phyloP scores from a whole-genome alignment of 2,888 invertebrate species.

The Buathra laborator region DNA sequence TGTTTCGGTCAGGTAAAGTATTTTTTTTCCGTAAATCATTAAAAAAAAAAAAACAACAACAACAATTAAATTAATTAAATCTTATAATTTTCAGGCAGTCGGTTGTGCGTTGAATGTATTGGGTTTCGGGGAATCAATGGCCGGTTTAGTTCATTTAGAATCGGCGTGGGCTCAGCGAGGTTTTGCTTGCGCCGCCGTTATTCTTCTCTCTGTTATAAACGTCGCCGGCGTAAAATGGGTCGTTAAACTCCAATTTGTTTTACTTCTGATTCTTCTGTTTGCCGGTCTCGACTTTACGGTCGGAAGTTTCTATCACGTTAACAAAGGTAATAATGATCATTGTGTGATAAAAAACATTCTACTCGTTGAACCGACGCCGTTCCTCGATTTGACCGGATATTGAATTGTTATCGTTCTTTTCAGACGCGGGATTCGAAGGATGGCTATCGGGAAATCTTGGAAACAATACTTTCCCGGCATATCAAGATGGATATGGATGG shows the following conservation, averaged over 20 bases:
- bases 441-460: slow-evolving; percentile 93
- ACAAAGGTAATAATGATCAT: slow-evolving; percentile 88
- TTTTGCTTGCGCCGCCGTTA: slow-evolving; percentile 95
- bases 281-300: slow-evolving; percentile 97
- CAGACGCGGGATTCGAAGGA: slow-evolving; percentile 94
- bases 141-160: slow-evolving; percentile 91
- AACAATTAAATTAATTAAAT: slow-evolving; percentile 11
- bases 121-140: slow-evolving; percentile 98
- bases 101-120: slow-evolving; percentile 98
- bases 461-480: slow-evolving; percentile 93
- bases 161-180: slow-evolving; percentile 94
- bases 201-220: slow-evolving; percentile 95
- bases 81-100: slow-evolving; percentile 90
- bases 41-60: not conserved
- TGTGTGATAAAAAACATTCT: slow-evolving; percentile 8
- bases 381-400: slow-evolving; percentile 17
- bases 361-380: not conserved
- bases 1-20: slow-evolving; percentile 95
- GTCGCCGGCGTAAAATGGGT: slow-evolving; percentile 99
- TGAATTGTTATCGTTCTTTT: slow-evolving; percentile 66
- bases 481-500: slow-evolving; percentile 94
- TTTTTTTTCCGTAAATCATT: not conserved
- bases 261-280: slow-evolving; percentile 93
- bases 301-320: slow-evolving; percentile 94
- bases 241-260: slow-evolving; percentile 96